These are phyloP conservation scores for Scaptomyza pallida DNA, from an alignment of 1,140 invertebrate genomes.

Conservation along the genomic window DNA sequence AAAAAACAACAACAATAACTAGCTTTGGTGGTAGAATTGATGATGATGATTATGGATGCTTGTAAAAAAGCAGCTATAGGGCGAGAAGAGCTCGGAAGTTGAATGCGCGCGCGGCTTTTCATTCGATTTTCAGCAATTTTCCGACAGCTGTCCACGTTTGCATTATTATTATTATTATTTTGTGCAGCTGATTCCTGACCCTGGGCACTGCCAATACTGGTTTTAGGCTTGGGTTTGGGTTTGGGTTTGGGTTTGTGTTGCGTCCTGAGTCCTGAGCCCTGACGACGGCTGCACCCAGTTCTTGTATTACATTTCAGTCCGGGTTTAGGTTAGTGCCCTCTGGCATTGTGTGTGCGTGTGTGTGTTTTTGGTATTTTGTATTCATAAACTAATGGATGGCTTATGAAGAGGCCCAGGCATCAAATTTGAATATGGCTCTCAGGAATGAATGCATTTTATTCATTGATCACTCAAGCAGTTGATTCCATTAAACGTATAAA, in stretches of 20 bases:
- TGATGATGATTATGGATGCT: conserved; percentile 51
- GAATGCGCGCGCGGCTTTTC: conserved; percentile 66
- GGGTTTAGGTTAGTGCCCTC: conserved; percentile 68
- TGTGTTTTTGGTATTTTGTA: conserved; percentile 49
- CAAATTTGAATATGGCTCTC: conserved; percentile 57
- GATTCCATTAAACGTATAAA: conserved; percentile 43
- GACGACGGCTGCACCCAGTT: conserved; percentile 49
- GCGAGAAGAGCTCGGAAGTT: conserved; percentile 21
- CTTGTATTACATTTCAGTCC: conserved; percentile 40
- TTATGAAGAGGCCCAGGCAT: conserved; percentile 28
- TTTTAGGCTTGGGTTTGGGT: conserved; percentile 7
- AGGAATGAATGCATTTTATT: conserved; percentile 26
- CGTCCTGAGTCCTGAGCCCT: conserved; percentile 14
- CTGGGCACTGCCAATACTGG: conserved; percentile 36
- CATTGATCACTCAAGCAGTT: conserved; percentile 52
- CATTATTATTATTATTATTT: conserved; percentile 61
- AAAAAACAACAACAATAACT: conserved; percentile 36
- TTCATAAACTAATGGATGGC: conserved; percentile 71
- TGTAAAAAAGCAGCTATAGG: conserved; percentile 49
- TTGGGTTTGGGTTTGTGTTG: no score
- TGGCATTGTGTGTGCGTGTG: conserved; percentile 33
- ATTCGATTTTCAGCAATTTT: conserved; percentile 76
- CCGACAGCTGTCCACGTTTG: conserved; percentile 79
- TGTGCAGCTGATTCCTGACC: conserved; percentile 76
- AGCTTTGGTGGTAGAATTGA: conserved; percentile 24